Evolutionary conservation across 2,888 invertebrate species (phyloP), one percentile per base, ranked within the genome.

Genomic region (Osmoderma eremita): DNA sequence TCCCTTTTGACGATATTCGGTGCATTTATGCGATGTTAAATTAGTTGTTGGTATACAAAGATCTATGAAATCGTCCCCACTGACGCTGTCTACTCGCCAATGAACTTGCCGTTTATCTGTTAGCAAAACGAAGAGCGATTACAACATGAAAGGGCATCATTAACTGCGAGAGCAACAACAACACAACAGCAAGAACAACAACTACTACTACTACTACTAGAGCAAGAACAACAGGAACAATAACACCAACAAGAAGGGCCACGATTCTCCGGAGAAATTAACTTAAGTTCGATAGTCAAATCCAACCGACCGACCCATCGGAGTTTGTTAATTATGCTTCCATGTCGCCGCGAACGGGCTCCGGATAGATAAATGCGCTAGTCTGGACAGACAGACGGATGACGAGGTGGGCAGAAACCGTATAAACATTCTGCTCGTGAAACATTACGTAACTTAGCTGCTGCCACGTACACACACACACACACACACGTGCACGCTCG

Each of bases 241-340:
- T 38, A 38, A 12, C 17, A n/a, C 17, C 45, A 20, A 48, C 17
- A 13, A 56, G 13, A 41, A 41, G n/a, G 20, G 6, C 56, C 39
- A 22, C 41, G 17, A 22, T 45, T 45, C 58, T 61, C 58, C 30
- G 15, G 78, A 78, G 78, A 78, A 78, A 78, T 78, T 77, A 78
- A 76, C 74, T 73, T 74, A 78, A 76, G 75, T 77, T 77, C 74
- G 76, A 30, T 58, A 73, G 75, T 74, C 75, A 75, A 74, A 75
- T 76, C 73, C 74, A 67, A 71, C 67, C 68, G 38, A 18, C 12
- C 38, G 20, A 12, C 38, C 38, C 15, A 30, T 30, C 10, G 73
- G 75, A 75, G 72, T 70, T 72, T 72, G 74, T 76, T 77, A 76
- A 77, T 77, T 76, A 75, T 74, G 72, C 71, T 74, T 74, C 74